Base-by-base conservation (phyloP, 2,888 invertebrate genomes). In the Eristalis arbustorum region DNA sequence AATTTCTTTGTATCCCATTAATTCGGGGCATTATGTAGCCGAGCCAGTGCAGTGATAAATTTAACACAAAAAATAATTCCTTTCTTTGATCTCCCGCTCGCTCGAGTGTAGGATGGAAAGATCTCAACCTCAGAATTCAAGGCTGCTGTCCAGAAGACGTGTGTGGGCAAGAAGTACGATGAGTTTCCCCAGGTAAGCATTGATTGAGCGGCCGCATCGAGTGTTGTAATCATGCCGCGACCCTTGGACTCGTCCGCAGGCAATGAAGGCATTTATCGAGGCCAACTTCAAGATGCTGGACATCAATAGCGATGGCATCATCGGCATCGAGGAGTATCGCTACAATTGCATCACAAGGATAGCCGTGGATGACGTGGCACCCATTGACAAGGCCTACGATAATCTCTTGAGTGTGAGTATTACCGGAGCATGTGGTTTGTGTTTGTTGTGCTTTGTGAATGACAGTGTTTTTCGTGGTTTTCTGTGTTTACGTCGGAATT, bases 241-340 rank as follows among this genome's bases (percentile, higher is more conserved):
- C 18, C 31, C 3, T 42, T 59, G 25, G 1, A 59, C 25, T 14
- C 25, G 3, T 82, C 4, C 34, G 42, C 63, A 93, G 92, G 96
- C 97, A 4, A 96, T 97, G 96, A 96, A 95, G 91, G 96, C 96
- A 91, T 97, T 97, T 92, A 97, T 97, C 91, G 97, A 97, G 91
- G 95, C 96, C 72, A 96, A 96, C 93, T 97, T 97, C 92, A 95
- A 95, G 91, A 95, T 96, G 94, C 95, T 97, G 62, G 97, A 97
- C 90, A 94, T 96, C 79, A 96, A 97, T 90, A 95, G 95, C 77
- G 97, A 97, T 90, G 97, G 97, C 2, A 94, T 96, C 13, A 95
- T 97, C 87, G 96, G 95, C 13, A 93, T 96, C 1, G 96, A 97
- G 88, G 97, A 97, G 93, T 97, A 95, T 92, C 94, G 97, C 90